phyloP scores from a whole-genome alignment of 2,113 vertebrate genomes.

The Mirounga angustirostris region DNA sequence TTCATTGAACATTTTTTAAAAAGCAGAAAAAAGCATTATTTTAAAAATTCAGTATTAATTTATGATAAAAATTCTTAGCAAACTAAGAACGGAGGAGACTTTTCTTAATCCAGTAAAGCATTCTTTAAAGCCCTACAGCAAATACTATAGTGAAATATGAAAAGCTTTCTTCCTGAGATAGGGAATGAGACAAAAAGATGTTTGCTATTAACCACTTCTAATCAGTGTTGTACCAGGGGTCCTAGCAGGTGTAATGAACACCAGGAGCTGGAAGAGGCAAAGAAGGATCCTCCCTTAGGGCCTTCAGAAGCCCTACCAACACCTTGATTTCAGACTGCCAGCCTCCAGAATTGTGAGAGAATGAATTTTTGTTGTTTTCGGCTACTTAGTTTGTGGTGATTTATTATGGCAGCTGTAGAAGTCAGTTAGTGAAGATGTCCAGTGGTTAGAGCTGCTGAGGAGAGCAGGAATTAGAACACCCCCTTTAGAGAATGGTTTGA shows the following conservation, averaged over 20 bases:
- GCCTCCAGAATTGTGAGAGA: neutral
- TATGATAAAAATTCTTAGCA: constrained; percentile 3
- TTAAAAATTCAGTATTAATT: neutral
- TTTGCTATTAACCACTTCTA: neutral
- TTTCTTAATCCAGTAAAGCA: neutral
- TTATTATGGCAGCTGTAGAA: neutral
- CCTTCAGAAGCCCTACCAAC: neutral
- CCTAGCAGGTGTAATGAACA: neutral
- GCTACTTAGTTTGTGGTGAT: neutral
- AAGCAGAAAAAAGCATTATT: neutral
- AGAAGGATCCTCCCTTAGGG: neutral
- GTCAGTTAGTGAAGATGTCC: neutral
- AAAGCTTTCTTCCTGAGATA: neutral
- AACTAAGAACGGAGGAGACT: neutral
- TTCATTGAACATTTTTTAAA: constrained; percentile 21
- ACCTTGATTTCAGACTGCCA: neutral
- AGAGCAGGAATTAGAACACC: neutral
- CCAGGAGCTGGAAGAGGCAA: neutral
- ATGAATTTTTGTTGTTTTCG: neutral
- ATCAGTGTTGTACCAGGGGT: neutral
- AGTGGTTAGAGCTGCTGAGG: neutral
- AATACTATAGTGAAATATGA: neutral
- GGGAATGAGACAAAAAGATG: neutral
- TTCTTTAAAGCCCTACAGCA: neutral
- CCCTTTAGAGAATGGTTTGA: neutral